A percentile compares a stretch with the other conserved stretches of the same genome.
phyloP scores from a whole-genome alignment of 2,797 vertebrate species.

The Coccyzus lansbergi region DNA sequence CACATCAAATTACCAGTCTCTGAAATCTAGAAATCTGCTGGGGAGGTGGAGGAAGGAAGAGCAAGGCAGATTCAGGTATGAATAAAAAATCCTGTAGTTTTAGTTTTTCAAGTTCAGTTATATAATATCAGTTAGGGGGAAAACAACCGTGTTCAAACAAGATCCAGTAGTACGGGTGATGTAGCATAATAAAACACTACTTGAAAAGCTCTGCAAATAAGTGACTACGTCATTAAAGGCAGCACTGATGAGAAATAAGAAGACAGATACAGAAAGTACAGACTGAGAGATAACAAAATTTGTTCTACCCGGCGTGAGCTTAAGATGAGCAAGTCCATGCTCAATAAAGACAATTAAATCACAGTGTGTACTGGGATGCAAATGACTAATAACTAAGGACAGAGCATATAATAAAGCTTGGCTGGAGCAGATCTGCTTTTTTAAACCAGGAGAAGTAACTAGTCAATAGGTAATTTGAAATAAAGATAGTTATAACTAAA shows the following conservation, averaged over 20 bases:
- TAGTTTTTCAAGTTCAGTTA: neutral
- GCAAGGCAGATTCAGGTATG: neutral
- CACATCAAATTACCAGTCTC: neutral
- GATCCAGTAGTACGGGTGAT: neutral
- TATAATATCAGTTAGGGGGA: neutral
- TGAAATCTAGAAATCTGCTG: neutral
- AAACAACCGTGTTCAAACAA: slow-evolving; percentile 12
- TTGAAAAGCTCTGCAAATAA: neutral
- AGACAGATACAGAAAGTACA: neutral
- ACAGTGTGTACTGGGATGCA: neutral
- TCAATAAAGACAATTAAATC: neutral
- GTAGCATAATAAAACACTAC: neutral
- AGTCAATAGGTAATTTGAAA: neutral
- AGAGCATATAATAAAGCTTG: neutral
- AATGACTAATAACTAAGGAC: neutral
- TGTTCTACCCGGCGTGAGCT: neutral
- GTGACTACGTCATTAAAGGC: neutral
- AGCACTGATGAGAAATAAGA: neutral
- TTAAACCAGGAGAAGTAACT: slow-evolving; percentile 12
- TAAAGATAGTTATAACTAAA: neutral
- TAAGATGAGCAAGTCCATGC: neutral
- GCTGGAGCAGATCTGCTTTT: neutral
- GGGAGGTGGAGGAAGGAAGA: neutral
- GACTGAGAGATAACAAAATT: neutral
- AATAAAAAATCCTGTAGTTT: neutral